Evolutionary conservation across 2,797 vertebrate species (phyloP).

Genomic region (Melanotaenia trifasciata): DNA sequence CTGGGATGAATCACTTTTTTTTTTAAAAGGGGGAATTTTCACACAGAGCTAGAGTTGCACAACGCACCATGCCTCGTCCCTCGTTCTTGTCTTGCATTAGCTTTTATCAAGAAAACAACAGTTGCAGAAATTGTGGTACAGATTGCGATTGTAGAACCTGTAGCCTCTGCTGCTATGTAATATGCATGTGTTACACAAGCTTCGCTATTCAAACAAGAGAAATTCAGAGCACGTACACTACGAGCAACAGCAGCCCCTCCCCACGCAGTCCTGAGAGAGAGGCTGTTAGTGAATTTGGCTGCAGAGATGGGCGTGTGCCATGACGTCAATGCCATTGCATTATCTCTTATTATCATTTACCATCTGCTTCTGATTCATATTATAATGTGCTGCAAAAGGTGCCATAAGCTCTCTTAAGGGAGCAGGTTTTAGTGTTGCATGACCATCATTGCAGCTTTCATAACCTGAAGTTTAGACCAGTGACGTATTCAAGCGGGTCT

Average conservation of each 20-base stretch:
- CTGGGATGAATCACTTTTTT: slow-evolving; percentile 20
- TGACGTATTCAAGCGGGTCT: slow-evolving; percentile 45
- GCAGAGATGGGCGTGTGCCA: slow-evolving; percentile 78
- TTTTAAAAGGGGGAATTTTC: slow-evolving; percentile 2
- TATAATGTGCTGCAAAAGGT: slow-evolving; percentile 31
- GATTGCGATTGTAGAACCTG: slow-evolving; percentile 51
- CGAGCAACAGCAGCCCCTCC: slow-evolving; percentile 77
- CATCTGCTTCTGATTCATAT: slow-evolving; percentile 44
- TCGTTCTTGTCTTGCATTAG: slow-evolving; percentile 7
- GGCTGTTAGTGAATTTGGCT: slow-evolving; percentile 73
- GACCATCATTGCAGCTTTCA: slow-evolving; percentile 50
- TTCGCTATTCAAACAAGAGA: slow-evolving; percentile 53
- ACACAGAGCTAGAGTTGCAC: slow-evolving; percentile 27
- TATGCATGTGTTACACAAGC: slow-evolving; percentile 72
- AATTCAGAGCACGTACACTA: slow-evolving; percentile 77
- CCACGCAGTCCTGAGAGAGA: slow-evolving; percentile 66
- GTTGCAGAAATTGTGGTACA: neutral
- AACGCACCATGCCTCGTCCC: neutral
- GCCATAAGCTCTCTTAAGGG: slow-evolving; percentile 17
- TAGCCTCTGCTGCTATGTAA: slow-evolving; percentile 61
- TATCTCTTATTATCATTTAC: slow-evolving; percentile 41
- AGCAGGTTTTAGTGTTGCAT: slow-evolving; percentile 42
- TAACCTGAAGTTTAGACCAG: slow-evolving; percentile 58
- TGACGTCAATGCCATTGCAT: slow-evolving; percentile 76
- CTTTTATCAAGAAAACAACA: slow-evolving; percentile 6